Evolutionary conservation across 2,113 vertebrate species (phyloP).

Genomic region (Nycticryphes semicollaris): DNA sequence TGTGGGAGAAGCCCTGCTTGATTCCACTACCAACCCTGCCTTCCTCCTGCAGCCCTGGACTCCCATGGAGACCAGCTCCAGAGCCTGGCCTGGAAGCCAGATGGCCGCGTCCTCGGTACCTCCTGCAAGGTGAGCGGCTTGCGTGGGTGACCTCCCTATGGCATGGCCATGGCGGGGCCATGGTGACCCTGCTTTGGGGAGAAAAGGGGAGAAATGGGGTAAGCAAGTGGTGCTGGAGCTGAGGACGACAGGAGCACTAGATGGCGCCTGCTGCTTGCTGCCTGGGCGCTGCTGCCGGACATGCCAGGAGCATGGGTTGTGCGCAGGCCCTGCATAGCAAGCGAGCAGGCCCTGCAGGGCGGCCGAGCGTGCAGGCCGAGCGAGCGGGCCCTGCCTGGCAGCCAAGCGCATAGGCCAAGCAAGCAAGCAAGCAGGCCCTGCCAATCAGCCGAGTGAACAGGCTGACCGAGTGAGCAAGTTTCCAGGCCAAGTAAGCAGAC

Average conservation of each 20-base stretch:
- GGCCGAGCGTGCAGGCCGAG: too few relatives aligned
- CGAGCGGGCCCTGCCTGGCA: neutral
- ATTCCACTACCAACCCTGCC: neutral
- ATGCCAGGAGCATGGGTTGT: neutral
- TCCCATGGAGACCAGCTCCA: slow-evolving; percentile 86
- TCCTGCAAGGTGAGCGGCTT: slow-evolving; percentile 84
- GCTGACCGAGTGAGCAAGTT: too few relatives aligned
- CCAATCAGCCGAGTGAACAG: neutral
- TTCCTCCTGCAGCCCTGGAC: slow-evolving; percentile 78
- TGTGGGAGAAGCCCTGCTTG: neutral
- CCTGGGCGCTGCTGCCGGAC: neutral
- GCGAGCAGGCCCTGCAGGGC: too few relatives aligned
- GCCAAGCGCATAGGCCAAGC: neutral
- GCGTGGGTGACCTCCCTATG: fast-evolving
- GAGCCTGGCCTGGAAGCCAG: slow-evolving; percentile 86
- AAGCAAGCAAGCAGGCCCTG: neutral
- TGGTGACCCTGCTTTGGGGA: neutral
- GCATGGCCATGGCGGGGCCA: neutral
- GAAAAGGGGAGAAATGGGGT: neutral
- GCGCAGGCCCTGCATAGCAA: too few relatives aligned
- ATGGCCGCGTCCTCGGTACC: slow-evolving; percentile 86
- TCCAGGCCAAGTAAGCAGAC: too few relatives aligned
- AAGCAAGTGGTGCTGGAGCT: neutral
- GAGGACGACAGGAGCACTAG: neutral
- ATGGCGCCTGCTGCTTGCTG: slow-evolving; percentile 30